Percentiles rank a stretch among this genome's conserved stretches.
These are phyloP conservation scores for Pelobates cultripes DNA, from an alignment of 2,797 vertebrate species.

Conservation along the genomic window DNA sequence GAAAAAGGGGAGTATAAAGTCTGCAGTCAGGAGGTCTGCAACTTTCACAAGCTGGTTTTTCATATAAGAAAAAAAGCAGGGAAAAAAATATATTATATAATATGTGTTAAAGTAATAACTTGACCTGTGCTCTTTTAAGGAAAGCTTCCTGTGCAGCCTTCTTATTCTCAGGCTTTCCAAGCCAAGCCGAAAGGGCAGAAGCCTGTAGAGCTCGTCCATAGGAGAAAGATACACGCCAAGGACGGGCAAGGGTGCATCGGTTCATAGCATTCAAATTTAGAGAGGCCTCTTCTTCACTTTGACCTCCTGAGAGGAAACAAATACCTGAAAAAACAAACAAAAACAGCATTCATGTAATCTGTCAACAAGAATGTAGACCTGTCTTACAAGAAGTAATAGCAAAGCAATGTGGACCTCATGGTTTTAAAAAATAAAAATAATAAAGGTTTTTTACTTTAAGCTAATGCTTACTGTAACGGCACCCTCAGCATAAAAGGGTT, in stretches of 20 bases:
- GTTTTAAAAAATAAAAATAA: no score
- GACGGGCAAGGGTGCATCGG: conserved; percentile 81
- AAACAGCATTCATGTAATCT: no score
- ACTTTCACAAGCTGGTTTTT: no score
- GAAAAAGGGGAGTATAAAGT: no score
- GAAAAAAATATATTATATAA: neutral
- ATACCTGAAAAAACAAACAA: conserved; percentile 76
- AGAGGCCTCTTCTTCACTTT: conserved; percentile 97
- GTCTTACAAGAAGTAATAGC: no score
- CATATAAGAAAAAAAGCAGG: neutral
- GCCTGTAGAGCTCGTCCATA: conserved; percentile 96
- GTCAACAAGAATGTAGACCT: no score
- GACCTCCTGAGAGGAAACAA: conserved; percentile 96
- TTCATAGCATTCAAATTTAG: conserved; percentile 94
- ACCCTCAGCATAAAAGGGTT: no score
- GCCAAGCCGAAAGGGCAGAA: conserved; percentile 89
- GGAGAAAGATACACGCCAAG: conserved; percentile 96
- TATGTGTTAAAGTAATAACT: neutral
- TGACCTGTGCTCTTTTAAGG: conserved; percentile 85
- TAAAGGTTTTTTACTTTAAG: no score
- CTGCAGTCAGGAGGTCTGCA: no score
- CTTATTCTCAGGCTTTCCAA: conserved; percentile 86
- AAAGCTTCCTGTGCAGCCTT: conserved; percentile 87
- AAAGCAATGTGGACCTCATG: no score
- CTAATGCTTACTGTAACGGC: no score